Base-by-base conservation (phyloP, 2,113 vertebrate genomes). In the Calyptommatus sinebrachiatus region DNA sequence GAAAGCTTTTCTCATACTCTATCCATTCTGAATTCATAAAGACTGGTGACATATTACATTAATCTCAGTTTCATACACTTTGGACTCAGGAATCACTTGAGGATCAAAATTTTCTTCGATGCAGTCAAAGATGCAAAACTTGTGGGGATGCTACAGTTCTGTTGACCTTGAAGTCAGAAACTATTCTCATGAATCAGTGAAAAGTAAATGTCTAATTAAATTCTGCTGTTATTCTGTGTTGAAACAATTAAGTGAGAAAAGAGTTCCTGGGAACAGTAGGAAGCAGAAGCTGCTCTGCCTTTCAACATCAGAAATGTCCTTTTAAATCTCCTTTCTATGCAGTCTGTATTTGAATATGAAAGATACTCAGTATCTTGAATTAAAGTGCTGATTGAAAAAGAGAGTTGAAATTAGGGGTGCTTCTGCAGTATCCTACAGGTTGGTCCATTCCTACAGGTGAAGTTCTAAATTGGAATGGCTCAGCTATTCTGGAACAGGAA, bases 201-300 rank as follows among this genome's bases (percentile, higher is more conserved):
- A 73, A 31, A 85, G 77, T 28, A 60, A 68, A 35, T 65, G 61
- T 85, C 82, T 86, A 85, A 82, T 84, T 81, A 81, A 84, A 73
- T 78, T 78, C 74, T 79, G 45, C 50, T 45, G 63, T 80, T 76
- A 71, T 63, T 71, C 71, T 72, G 48, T n/a, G n/a, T 29, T 71
- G 74, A 85, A 73, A 75, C 76, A 74, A 86, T 88, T 86, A 86
- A 80, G 73, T 7, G 31, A 31, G 21, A 29, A 53, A 67, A 28
- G 76, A 70, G 53, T 48, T 20, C 48, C 68, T 76, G 67, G 73
- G 65, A 68, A 74, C 57, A 60, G 48, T 60, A 68, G 14, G n/a
- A 71, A 45, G 60, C 24, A n/a, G 69, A 53, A 76, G 73, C 48
- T 12, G n/a, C 8, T 60, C 18, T 12, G 66, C 35, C 8, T 73